Conservation (phyloP, 2,113 vertebrate species). For the Rutilus rutilus region DNA sequence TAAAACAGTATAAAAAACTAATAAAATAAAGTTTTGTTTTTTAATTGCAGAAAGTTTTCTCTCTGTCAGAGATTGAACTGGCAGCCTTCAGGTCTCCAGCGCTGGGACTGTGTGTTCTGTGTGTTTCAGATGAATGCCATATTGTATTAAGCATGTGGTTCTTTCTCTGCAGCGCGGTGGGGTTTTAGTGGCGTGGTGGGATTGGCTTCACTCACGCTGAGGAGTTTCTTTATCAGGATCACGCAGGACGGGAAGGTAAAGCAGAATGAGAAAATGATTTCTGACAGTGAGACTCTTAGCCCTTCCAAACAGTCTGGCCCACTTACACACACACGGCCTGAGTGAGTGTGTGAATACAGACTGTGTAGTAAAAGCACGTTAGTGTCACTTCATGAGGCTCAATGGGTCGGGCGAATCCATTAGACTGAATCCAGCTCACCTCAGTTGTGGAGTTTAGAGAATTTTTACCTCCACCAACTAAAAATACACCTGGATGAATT, state of each 20-base stretch:
- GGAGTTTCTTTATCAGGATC: slow-evolving; percentile 31
- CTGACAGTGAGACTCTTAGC: slow-evolving; percentile 13
- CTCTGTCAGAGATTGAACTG: neutral
- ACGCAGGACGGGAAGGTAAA: slow-evolving; percentile 11
- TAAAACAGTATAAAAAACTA: no score
- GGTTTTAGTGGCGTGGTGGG: neutral
- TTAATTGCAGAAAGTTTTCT: no score
- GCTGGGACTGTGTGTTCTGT: neutral
- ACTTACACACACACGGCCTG: neutral
- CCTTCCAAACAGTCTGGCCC: no score
- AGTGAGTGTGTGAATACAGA: neutral
- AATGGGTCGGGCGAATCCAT: slow-evolving; percentile 1
- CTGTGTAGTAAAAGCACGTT: slow-evolving; percentile 6
- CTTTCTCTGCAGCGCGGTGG: neutral
- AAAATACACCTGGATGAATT: slow-evolving; percentile 2
- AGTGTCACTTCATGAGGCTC: slow-evolving; percentile 8
- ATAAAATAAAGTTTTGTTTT: no score
- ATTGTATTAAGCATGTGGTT: neutral
- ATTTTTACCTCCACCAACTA: neutral
- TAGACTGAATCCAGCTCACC: slow-evolving; percentile 13
- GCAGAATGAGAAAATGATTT: slow-evolving; percentile 13
- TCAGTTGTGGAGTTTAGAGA: neutral
- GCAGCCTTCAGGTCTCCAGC: neutral
- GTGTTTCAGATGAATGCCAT: slow-evolving; percentile 1
- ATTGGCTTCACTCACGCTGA: slow-evolving; percentile 1